Evolutionary conservation across 2,888 invertebrate species (phyloP), one percentile per base, ranked within the genome.

Genomic region (Phoenoteleia sp.): DNA sequence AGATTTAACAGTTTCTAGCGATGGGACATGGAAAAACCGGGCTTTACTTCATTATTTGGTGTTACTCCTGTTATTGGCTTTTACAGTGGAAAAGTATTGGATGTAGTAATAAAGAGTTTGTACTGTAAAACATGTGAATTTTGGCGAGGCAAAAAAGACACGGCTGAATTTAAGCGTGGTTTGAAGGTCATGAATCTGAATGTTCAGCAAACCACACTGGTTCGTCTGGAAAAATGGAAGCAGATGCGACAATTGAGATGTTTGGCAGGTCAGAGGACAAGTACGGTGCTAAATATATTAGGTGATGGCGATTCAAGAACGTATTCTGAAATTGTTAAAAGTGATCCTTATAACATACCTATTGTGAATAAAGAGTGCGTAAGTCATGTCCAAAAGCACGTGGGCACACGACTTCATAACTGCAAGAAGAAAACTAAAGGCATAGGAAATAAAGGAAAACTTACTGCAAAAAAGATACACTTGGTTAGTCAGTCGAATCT

Each of bases 121-220:
- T 75, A 77, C 52, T 87, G 86, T 29, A 64, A 69, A 80, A 19
- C 29, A 52, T 87, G 81, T 54, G 27, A 87, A 80, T 49, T 54
- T 69, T 80, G 74, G 76, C 71, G 75, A 62, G 60, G 17, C 23
- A 69, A 64, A 17, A 56, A 77, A 42, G 72, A 67, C 58, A 69
- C 67, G 9, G 39, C 9, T 25, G 81, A 77, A 15, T 85, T 47
- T 21, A 66, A 39, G 66, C 47, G 11, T 85, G 36, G 72, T 76
- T 21, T 6, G 77, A 66, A 58, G 52, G 36, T 4, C 85, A 72
- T 52, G 33, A 60, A 67, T 36, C 52, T 9, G 13, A 52, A 0
- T 85, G 85, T 54, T 39, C 42, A 0, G 11, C 42, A 29, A 85
- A 85, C 15, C 81, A 85, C 42, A 21, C 49, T 0, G 85, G 80